phyloP scores from a whole-genome alignment of 1,140 invertebrate species.

The Drosophila ohnishii region DNA sequence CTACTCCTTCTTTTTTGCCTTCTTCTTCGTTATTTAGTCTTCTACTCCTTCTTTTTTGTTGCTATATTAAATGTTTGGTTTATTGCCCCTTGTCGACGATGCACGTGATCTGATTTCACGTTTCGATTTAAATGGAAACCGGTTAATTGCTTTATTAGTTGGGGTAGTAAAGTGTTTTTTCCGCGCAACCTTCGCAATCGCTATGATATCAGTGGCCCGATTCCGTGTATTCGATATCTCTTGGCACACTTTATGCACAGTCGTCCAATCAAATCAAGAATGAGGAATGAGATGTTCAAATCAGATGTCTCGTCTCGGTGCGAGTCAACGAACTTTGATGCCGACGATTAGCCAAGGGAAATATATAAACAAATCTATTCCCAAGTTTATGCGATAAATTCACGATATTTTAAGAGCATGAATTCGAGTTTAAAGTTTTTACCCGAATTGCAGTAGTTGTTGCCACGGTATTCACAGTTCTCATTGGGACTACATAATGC shows the following conservation, averaged over 20 bases:
- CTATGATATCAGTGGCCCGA: conserved; percentile 14
- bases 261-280: conserved; percentile 24
- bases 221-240: conserved; percentile 10
- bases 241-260: conserved; percentile 17
- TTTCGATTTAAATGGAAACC: conserved; percentile 39
- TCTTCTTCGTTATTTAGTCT: too few species aligned
- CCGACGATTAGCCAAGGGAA: conserved; percentile 49
- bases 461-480: background rate
- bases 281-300: conserved; percentile 21
- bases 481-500: background rate
- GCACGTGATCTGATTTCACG: conserved; percentile 41
- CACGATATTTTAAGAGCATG: background rate
- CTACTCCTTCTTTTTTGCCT: too few species aligned
- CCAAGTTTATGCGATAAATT: conserved; percentile 7
- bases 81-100: conserved; percentile 9
- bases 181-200: conserved; percentile 1
- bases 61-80: conserved; percentile 7
- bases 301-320: conserved; percentile 20
- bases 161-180: conserved; percentile 12
- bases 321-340: conserved; percentile 47
- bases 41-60: too few species aligned
- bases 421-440: background rate
- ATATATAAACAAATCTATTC: conserved; percentile 50
- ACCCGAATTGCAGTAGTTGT: background rate
- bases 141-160: conserved; percentile 37